Base-by-base conservation (phyloP, 2,797 vertebrate species). In the Salarias fasciatus region DNA sequence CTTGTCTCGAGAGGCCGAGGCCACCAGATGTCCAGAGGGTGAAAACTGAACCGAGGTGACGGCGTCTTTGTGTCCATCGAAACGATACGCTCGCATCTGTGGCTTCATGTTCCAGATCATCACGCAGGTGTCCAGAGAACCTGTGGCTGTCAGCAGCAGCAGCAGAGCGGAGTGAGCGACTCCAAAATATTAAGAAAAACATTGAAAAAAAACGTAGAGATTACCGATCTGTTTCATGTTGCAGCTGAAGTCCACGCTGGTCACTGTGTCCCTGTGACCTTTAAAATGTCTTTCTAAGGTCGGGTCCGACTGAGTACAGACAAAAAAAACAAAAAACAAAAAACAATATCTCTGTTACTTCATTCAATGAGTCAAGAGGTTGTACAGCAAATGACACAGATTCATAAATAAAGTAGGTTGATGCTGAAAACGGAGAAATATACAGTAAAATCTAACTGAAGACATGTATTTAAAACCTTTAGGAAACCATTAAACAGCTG, bases 101-200 rank as follows among this genome's bases (percentile, higher is more conserved):
- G 95, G 90, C 71, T 94, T 97, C 94, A 96, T 93, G 67, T 94
- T 96, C 98, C 97, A 99, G 63, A 99, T 92, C 96, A 98, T 98
- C 74, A 99, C 83, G 69, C 92, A 95, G 0, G 95, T 95, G 82
- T 99, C 98, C 94, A 95, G 89, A 0, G 97, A 97, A 49, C 97
- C 95, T 9, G 95, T 97, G 45, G 90, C 96, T 98, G 84, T 24
- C 24, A 51, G 36, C 64, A 40, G 33, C 51, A 9, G 41, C n/a
- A 47, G 5, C 11, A 69, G 18, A 3, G 18, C 18, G 18, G 18
- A 24, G 18, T 24, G 18, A 24, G 18, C 18, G 3, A 2, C 18
- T 24, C 18, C 18, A 18, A 24, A 24, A 24, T 18, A 24, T 2
- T 24, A 2, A 24, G 18, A 24, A n/a, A n/a, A 24, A 18, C 18